phyloP scores from a whole-genome alignment of 2,113 vertebrate genomes.

The Pelvicachromis taeniatus region DNA sequence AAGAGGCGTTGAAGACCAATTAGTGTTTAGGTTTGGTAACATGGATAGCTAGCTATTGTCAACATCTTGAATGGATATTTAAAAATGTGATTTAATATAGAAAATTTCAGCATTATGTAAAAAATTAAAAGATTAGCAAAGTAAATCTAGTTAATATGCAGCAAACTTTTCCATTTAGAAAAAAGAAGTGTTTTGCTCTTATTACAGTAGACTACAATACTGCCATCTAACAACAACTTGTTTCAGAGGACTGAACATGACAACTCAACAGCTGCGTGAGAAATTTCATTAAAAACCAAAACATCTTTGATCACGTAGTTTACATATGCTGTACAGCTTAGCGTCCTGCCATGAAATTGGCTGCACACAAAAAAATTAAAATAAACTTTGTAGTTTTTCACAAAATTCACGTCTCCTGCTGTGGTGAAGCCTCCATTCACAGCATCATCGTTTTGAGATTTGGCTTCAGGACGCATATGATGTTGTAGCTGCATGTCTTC shows the following conservation, averaged over 20 bases:
- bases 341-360: neutral
- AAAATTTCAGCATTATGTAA: neutral
- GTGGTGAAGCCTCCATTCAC: neutral
- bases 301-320: neutral
- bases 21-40: neutral
- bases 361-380: neutral
- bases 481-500: neutral
- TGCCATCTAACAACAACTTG: neutral
- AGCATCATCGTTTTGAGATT: neutral
- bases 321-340: neutral
- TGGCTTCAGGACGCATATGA: neutral
- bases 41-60: neutral
- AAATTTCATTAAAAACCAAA: neutral
- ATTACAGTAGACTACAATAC: neutral
- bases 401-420: neutral
- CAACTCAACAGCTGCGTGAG: neutral
- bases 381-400: neutral
- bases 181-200: fast-evolving
- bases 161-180: too few species aligned
- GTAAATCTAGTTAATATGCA: too few species aligned
- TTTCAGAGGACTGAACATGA: neutral
- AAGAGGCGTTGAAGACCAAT: neutral
- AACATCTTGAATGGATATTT: neutral
- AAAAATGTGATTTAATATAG: neutral
- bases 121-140: neutral